A percentile compares a stretch with the other conserved stretches of the same genome.
These are phyloP conservation scores for Struthidea cinerea DNA, from an alignment of 2,113 vertebrate species.

Conservation along the genomic window DNA sequence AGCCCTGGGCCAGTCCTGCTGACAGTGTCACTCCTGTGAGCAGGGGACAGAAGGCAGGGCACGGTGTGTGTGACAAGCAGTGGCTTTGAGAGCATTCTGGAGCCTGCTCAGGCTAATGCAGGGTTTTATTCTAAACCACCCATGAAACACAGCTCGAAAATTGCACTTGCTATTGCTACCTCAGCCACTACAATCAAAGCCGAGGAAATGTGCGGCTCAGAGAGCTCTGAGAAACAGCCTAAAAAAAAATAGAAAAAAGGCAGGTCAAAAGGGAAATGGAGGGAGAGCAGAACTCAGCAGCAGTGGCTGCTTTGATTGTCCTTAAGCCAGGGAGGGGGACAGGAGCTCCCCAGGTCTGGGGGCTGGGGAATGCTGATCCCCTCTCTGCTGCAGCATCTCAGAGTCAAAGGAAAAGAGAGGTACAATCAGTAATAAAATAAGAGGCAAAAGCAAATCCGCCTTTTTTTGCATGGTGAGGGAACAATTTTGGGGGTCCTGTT, in stretches of 20 bases:
- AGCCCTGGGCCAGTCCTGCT: neutral
- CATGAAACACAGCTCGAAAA: neutral
- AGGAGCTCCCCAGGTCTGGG: neutral
- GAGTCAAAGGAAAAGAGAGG: neutral
- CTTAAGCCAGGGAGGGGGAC: neutral
- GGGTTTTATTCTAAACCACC: neutral
- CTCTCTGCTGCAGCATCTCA: neutral
- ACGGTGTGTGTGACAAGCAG: neutral
- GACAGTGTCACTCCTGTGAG: neutral
- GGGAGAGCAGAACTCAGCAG: neutral
- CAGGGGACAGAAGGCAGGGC: neutral
- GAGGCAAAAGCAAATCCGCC: neutral
- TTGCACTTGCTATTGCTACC: constrained; percentile 35
- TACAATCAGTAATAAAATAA: neutral
- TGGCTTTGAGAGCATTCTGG: neutral
- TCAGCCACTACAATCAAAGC: constrained; percentile 12
- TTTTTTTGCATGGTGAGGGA: neutral
- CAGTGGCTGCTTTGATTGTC: neutral
- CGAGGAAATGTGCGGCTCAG: neutral
- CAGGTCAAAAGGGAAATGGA: neutral
- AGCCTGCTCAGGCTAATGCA: neutral
- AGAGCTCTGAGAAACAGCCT: neutral
- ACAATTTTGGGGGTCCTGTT: neutral
- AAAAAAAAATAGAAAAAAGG: neutral
- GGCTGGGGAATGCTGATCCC: neutral